A percentile compares a stretch with the other conserved stretches of the same genome.
Evolutionary conservation across 2,113 vertebrate species (phyloP).

Genomic region (Hypocryptadius cinnamomeus): DNA sequence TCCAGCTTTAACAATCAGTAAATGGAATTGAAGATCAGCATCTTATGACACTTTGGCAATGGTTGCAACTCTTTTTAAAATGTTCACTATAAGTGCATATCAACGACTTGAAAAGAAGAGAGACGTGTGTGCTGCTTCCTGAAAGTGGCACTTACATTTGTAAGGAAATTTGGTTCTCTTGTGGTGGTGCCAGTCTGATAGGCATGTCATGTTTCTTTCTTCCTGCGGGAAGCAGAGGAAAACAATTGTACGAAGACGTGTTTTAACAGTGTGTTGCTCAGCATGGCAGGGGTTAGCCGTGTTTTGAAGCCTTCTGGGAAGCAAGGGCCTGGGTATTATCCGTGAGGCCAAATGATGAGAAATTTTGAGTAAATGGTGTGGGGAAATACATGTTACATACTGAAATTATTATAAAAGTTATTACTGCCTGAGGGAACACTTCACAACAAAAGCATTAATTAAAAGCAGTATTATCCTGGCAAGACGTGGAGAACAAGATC

Average conservation of each 20-base stretch:
- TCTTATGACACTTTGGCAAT: background rate
- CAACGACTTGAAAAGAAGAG: background rate
- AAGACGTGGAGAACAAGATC: slow-evolving; percentile 16
- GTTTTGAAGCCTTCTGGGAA: slow-evolving; percentile 18
- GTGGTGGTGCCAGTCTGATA: background rate
- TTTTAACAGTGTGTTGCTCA: background rate
- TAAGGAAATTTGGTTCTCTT: background rate
- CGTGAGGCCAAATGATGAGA: background rate
- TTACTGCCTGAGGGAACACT: slow-evolving; percentile 5
- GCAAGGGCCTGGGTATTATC: background rate
- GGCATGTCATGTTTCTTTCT: background rate
- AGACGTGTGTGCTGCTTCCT: background rate
- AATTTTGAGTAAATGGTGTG: slow-evolving; percentile 10
- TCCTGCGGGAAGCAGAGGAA: background rate
- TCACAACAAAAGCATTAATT: slow-evolving; percentile 56
- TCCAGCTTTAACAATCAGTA: background rate
- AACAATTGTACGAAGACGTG: background rate
- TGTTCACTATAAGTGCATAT: background rate
- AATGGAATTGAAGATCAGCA: background rate
- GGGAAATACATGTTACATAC: background rate
- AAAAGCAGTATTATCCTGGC: slow-evolving; percentile 33
- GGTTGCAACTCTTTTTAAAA: background rate
- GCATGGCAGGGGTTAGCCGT: background rate
- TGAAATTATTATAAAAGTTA: slow-evolving; percentile 50
- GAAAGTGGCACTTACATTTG: background rate